Evolutionary conservation across 2,888 invertebrate species (phyloP), one percentile per base, ranked within the genome.

Genomic region (Andrena bicolor): DNA sequence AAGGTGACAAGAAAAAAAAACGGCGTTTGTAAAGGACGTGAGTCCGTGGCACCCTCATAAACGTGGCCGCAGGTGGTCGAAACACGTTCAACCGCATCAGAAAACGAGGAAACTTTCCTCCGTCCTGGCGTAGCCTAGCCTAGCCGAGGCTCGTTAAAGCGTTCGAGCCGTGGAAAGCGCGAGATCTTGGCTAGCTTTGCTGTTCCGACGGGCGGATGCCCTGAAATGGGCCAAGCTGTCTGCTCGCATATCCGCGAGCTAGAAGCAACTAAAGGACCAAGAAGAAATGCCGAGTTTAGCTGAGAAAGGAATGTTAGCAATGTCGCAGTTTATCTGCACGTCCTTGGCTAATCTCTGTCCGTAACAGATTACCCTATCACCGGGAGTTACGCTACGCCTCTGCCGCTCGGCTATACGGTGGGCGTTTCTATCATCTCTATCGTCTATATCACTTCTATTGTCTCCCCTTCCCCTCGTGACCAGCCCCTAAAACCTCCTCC

Each of bases 281-380:
- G 60, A 16, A 41, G 64, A 13, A 28, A 60, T 1, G 28, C 13
- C 13, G 8, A 20, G 49, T 20, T 23, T 63, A 69, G 74, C 77
- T 81, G 76, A 71, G 87, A 88, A 85, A 90, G 89, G 89, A 83
- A 84, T 87, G 88, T 84, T 84, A 87, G 89, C 88, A 88, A 89
- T 90, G 86, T 80, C 84, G 86, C 84, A 89, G 88, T 93, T 93
- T 93, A 93, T 93, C 93, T 93, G 84, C 80, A 83, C 93, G 93
- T 92, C 93, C 93, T 93, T 93, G 93, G 91, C 92, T 93, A 93
- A 93, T 93, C 93, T 93, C 83, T 84, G 82, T 84, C 90, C 90
- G 86, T 89, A 86, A 89, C 88, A 93, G 93, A 93, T 93, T 93
- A 92, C 89, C 89, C 89, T 91, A 92, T 92, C 92, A 89, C 66